Conservation (phyloP, 2,888 invertebrate species). For the Drosophila picticornis region DNA sequence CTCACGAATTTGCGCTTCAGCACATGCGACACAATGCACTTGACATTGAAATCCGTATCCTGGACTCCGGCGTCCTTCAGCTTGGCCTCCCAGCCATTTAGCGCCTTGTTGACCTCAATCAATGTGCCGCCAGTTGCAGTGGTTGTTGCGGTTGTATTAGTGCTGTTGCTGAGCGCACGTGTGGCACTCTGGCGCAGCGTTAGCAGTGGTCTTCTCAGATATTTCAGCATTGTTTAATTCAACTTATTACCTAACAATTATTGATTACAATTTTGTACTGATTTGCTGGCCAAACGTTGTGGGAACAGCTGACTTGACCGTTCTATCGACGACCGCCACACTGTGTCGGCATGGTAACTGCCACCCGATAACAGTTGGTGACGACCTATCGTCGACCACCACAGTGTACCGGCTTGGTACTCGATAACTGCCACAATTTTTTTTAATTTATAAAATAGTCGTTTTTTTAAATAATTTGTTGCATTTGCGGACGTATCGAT, state of each 20-base stretch:
- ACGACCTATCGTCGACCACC: conserved; percentile 19
- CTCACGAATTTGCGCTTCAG: conserved; percentile 86
- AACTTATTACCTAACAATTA: conserved; percentile 66
- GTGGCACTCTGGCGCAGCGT: conserved; percentile 18
- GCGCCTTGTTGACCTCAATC: conserved; percentile 62
- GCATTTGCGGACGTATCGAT: too few relatives aligned
- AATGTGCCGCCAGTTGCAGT: conserved; percentile 1
- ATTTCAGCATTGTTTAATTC: conserved; percentile 63
- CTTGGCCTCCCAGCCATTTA: conserved; percentile 85
- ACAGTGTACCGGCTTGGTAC: background rate
- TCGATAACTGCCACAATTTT: background rate
- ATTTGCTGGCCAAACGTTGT: conserved; percentile 9
- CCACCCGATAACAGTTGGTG: background rate
- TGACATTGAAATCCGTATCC: conserved; percentile 87
- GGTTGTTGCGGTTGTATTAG: background rate
- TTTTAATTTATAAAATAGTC: background rate
- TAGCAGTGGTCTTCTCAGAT: conserved; percentile 38
- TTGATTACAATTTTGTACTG: conserved; percentile 56
- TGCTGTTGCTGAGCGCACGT: conserved; percentile 18
- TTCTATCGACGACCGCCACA: conserved; percentile 26
- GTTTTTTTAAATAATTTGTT: too few relatives aligned
- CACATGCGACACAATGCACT: conserved; percentile 87
- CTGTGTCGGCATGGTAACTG: background rate
- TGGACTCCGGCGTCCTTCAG: conserved; percentile 86
- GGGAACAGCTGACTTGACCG: conserved; percentile 29